Conservation (phyloP, 2,113 vertebrate species). For the Perca schrenkii region DNA sequence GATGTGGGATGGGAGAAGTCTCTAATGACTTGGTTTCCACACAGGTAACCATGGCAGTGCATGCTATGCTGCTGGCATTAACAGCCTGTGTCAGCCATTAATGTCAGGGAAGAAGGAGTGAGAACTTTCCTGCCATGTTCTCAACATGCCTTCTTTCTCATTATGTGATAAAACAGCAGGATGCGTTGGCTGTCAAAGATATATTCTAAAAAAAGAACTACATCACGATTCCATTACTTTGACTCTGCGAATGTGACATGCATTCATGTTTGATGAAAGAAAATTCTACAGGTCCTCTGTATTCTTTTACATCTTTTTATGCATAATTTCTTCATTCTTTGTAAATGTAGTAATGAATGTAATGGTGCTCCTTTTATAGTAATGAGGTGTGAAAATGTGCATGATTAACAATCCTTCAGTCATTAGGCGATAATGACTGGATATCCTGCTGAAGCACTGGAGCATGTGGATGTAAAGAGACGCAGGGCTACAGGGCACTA, state of each 20-base stretch:
- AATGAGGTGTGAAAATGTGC: conserved; percentile 72
- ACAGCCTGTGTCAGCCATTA: conserved; percentile 58
- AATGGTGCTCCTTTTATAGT: conserved; percentile 19
- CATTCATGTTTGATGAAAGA: neutral
- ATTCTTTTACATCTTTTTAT: neutral
- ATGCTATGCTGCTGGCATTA: conserved; percentile 54
- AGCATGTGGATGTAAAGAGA: conserved; percentile 15
- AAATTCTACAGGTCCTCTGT: neutral
- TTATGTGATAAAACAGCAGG: conserved; percentile 11
- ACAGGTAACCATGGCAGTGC: conserved; percentile 81
- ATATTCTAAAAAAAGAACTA: conserved; percentile 9
- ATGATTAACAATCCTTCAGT: conserved; percentile 61
- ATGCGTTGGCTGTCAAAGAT: conserved; percentile 18
- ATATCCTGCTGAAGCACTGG: conserved; percentile 1
- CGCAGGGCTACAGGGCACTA: neutral
- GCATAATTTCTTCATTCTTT: neutral
- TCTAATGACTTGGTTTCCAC: conserved; percentile 71
- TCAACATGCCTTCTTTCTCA: conserved; percentile 34
- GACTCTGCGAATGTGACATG: neutral
- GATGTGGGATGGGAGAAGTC: conserved; percentile 63
- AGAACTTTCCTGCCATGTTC: conserved; percentile 51
- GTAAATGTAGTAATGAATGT: neutral
- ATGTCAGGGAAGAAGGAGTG: conserved; percentile 54
- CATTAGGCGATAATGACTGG: conserved; percentile 55
- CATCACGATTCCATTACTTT: neutral